Evolutionary conservation across 2,113 vertebrate genomes (phyloP).

Genomic region (Pampusana beccarii): DNA sequence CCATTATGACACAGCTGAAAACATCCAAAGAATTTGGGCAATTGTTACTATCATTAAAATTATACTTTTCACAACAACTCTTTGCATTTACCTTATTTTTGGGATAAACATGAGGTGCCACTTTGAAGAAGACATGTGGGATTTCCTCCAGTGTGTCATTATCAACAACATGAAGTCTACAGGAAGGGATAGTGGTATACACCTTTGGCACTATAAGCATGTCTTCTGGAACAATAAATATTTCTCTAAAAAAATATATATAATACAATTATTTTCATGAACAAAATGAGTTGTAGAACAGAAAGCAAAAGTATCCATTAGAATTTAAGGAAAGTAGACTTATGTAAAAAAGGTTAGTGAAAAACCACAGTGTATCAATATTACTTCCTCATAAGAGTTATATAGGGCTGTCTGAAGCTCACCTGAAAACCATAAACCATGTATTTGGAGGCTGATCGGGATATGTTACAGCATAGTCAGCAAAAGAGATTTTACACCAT

Average conservation of each 20-base stretch:
- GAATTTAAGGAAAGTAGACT: background rate
- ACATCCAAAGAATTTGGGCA: background rate
- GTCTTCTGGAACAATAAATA: slow-evolving; percentile 83
- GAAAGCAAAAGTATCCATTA: background rate
- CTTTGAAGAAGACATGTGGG: slow-evolving; percentile 78
- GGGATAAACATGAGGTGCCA: slow-evolving; percentile 76
- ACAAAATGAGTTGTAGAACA: background rate
- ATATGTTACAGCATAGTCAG: slow-evolving; percentile 81
- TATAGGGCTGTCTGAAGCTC: background rate
- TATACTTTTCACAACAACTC: background rate
- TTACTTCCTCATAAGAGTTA: background rate
- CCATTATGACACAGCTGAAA: background rate
- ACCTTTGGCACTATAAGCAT: slow-evolving; percentile 84
- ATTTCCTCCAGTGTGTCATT: slow-evolving; percentile 90
- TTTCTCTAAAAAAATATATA: slow-evolving; percentile 77
- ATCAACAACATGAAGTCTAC: slow-evolving; percentile 84
- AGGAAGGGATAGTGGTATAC: slow-evolving; percentile 75
- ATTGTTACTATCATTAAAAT: background rate
- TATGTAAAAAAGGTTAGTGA: background rate
- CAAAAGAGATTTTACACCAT: slow-evolving; percentile 77
- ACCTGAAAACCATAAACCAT: slow-evolving; percentile 94
- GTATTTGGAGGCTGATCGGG: slow-evolving; percentile 73
- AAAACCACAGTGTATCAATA: background rate
- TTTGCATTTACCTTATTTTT: slow-evolving; percentile 84
- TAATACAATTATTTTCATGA: background rate